These are phyloP conservation scores for Eupithecia centaureata DNA, from an alignment of 2,888 invertebrate genomes.

Conservation along the genomic window DNA sequence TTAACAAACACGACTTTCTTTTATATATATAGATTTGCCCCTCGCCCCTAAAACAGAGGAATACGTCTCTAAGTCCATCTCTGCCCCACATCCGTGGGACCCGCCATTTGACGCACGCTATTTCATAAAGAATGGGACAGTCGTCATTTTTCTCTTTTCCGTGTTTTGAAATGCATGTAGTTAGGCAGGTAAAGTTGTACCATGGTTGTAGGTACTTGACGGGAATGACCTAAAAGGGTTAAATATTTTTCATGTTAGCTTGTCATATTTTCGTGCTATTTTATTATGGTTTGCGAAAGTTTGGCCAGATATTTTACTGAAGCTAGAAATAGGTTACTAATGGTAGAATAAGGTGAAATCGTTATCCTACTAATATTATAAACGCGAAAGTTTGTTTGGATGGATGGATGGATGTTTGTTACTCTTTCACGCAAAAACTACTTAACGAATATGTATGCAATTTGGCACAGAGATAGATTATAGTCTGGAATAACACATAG, in stretches of 20 bases:
- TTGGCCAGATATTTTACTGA: neutral
- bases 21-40: too few species aligned
- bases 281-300: neutral
- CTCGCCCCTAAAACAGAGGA: neutral
- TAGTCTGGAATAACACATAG: too few species aligned
- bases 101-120: constrained; percentile 73
- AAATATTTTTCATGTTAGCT: neutral
- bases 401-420: too few species aligned
- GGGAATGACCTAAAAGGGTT: neutral
- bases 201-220: constrained; percentile 18
- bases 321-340: neutral
- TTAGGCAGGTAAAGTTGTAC: neutral
- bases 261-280: neutral
- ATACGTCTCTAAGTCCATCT: constrained; percentile 46
- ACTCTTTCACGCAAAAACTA: too few species aligned
- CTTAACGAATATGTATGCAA: too few species aligned
- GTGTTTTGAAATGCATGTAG: constrained; percentile 28
- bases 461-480: too few species aligned
- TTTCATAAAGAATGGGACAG: constrained; percentile 56
- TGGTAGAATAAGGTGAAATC: too few species aligned
- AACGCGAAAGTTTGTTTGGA: too few species aligned
- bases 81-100: constrained; percentile 65
- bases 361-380: too few species aligned
- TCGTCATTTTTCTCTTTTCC: constrained; percentile 46
- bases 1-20: too few species aligned